These are phyloP conservation scores for Enteromius mattozi DNA, from an alignment of 2,797 vertebrate genomes.

Conservation along the genomic window DNA sequence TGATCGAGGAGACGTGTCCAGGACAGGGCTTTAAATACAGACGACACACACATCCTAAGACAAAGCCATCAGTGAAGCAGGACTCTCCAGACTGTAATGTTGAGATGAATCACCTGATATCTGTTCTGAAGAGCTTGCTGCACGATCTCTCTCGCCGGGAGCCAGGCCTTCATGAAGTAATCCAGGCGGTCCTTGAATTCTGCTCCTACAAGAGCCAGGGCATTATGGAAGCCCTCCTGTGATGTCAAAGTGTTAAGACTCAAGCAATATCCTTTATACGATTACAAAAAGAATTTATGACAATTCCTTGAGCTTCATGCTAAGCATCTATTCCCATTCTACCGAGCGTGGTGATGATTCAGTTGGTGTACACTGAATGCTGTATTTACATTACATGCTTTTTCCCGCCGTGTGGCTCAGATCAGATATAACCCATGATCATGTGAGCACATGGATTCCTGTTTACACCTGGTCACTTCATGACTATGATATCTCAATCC, in stretches of 20 bases:
- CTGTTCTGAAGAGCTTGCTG: constrained; percentile 81
- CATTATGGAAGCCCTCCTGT: constrained; percentile 87
- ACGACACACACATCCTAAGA: too few relatives aligned
- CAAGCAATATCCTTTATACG: neutral
- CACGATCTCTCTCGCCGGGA: constrained; percentile 87
- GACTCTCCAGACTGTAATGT: too few relatives aligned
- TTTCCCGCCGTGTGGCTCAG: too few relatives aligned
- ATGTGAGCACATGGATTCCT: too few relatives aligned
- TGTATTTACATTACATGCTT: too few relatives aligned
- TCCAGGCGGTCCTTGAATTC: constrained; percentile 90
- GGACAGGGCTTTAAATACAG: too few relatives aligned
- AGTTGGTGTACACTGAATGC: neutral
- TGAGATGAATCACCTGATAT: constrained; percentile 76
- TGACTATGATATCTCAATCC: too few relatives aligned
- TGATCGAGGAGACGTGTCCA: too few relatives aligned
- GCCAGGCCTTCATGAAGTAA: constrained; percentile 86
- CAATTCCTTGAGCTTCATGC: neutral
- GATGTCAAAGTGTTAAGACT: neutral
- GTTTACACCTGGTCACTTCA: too few relatives aligned
- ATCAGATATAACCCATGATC: too few relatives aligned
- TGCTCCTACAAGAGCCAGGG: constrained; percentile 83
- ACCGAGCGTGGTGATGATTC: neutral
- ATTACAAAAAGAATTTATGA: too few relatives aligned
- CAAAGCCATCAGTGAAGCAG: too few relatives aligned
- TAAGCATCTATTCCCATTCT: neutral